Evolutionary conservation across 2,113 vertebrate genomes (phyloP).

Genomic region (Rhagologus leucostigma): DNA sequence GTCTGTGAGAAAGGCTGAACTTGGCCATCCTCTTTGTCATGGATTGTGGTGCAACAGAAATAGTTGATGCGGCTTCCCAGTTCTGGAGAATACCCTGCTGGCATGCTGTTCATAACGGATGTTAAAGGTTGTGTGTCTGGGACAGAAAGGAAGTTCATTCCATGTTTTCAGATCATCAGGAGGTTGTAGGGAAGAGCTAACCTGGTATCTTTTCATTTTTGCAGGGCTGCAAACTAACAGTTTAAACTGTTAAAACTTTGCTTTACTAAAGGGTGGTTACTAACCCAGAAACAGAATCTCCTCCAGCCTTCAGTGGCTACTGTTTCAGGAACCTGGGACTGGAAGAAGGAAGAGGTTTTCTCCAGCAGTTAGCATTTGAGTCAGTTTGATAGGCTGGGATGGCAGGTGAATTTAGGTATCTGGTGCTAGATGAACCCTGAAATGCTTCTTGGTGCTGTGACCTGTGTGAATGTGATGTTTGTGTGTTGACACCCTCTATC

Average conservation of each 20-base stretch:
- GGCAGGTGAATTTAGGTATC: background rate
- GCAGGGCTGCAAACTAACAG: background rate
- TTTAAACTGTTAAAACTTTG: background rate
- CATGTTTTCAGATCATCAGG: background rate
- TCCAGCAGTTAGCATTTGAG: background rate
- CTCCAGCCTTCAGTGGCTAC: background rate
- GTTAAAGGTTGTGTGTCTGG: background rate
- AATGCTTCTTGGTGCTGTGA: background rate
- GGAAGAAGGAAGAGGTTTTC: background rate
- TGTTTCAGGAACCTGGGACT: background rate
- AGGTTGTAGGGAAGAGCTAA: background rate
- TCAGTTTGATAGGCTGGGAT: background rate
- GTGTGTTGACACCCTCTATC: background rate
- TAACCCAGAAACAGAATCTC: background rate
- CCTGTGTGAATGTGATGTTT: background rate
- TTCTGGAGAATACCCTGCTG: background rate
- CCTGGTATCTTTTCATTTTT: background rate
- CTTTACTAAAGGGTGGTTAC: background rate
- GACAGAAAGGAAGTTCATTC: background rate
- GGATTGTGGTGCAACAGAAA: background rate
- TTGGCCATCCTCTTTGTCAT: background rate
- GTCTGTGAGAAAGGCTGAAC: background rate
- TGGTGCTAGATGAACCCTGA: background rate
- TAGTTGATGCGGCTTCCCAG: background rate
- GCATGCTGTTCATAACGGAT: background rate